Conservation (phyloP, 2,113 vertebrate genomes). For the Eidolon helvum region DNA sequence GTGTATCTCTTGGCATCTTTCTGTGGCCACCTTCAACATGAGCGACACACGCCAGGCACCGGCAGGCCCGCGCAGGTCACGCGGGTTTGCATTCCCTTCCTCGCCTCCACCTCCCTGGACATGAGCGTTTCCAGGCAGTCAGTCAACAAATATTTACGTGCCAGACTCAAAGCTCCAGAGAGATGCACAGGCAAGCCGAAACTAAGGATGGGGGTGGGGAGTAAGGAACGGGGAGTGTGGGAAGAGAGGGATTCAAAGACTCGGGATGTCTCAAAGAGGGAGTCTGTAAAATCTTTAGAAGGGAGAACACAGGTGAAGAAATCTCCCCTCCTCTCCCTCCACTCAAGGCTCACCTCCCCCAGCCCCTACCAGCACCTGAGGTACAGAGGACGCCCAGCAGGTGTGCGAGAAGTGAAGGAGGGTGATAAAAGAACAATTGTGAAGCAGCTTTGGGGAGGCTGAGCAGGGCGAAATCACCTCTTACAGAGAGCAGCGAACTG, state of each 20-base stretch:
- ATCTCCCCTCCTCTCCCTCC: background rate
- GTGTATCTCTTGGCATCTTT: background rate
- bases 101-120: background rate
- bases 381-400: slow-evolving; percentile 71
- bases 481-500: slow-evolving; percentile 73
- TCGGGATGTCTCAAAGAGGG: background rate
- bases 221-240: background rate
- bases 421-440: slow-evolving; percentile 73
- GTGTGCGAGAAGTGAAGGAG: slow-evolving; percentile 82
- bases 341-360: background rate
- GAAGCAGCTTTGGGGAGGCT: slow-evolving; percentile 78
- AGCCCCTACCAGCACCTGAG: background rate
- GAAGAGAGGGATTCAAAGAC: background rate
- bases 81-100: background rate
- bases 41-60: background rate
- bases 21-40: background rate
- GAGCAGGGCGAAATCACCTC: slow-evolving; percentile 75
- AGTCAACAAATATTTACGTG: background rate
- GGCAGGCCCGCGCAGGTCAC: fast-evolving
- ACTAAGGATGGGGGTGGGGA: background rate
- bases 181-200: background rate
- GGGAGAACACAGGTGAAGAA: slow-evolving; percentile 32
- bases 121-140: background rate
- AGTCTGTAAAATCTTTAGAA: background rate
- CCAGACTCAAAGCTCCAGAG: background rate